Evolutionary conservation across 2,113 vertebrate species (phyloP).

Genomic region (Megaleporinus macrocephalus): DNA sequence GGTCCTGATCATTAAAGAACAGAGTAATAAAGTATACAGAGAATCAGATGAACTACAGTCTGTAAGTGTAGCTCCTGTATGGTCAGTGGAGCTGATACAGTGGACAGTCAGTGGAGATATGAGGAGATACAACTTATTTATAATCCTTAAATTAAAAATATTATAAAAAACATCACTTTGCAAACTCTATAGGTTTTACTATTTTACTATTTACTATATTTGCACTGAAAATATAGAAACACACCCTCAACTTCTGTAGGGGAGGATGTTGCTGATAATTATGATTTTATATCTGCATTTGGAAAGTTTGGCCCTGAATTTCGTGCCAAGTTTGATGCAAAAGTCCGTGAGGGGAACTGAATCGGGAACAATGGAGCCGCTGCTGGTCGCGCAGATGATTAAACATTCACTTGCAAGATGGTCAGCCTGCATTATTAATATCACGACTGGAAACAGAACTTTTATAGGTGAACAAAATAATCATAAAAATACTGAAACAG

Average conservation of each 20-base stretch:
- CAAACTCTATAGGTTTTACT: too few relatives aligned
- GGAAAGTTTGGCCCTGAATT: not conserved
- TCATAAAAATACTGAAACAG: not conserved
- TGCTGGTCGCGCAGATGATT: not conserved
- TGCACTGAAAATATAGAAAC: too few relatives aligned
- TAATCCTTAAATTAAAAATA: too few relatives aligned
- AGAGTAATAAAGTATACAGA: too few relatives aligned
- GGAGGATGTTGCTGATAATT: not conserved
- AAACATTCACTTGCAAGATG: conserved; percentile 17
- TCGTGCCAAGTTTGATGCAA: conserved; percentile 8
- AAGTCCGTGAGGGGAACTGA: not conserved
- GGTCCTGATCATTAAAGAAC: too few relatives aligned
- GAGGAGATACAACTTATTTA: too few relatives aligned
- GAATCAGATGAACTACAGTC: too few relatives aligned
- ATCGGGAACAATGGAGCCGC: not conserved
- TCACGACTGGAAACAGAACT: not conserved
- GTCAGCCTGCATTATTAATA: not conserved
- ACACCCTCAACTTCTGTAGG: not conserved
- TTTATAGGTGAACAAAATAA: not conserved
- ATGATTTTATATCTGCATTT: not conserved
- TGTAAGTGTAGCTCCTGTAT: too few relatives aligned
- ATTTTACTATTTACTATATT: too few relatives aligned
- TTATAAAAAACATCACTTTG: too few relatives aligned
- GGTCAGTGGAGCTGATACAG: too few relatives aligned
- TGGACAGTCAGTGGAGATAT: too few relatives aligned